These are phyloP conservation scores for Sylvietta virens DNA, from an alignment of 2,113 vertebrate genomes.

Conservation along the genomic window DNA sequence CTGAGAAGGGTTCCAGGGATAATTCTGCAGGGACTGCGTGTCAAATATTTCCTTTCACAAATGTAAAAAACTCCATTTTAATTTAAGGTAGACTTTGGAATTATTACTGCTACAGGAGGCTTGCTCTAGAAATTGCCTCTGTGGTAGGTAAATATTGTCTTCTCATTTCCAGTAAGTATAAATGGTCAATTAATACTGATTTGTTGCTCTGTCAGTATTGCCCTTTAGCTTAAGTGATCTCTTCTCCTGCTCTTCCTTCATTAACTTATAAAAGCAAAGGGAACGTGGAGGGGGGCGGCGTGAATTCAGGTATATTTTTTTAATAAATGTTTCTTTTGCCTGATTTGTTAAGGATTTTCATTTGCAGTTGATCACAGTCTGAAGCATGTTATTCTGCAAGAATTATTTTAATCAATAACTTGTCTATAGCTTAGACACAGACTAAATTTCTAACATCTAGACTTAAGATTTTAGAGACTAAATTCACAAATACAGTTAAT, in stretches of 20 bases:
- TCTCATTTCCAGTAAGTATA: not conserved
- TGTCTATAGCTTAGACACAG: not conserved
- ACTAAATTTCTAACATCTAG: not conserved
- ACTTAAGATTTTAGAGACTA: not conserved
- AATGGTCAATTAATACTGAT: conserved; percentile 1
- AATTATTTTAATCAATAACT: not conserved
- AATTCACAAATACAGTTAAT: not conserved
- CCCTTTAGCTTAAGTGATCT: conserved; percentile 1
- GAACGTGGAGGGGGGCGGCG: rapidly evolving
- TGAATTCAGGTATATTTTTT: not conserved
- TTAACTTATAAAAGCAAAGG: not conserved
- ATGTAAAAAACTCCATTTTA: not conserved
- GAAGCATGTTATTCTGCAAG: not conserved
- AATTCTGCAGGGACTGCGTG: not conserved
- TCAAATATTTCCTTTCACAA: not conserved
- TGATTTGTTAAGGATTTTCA: not conserved
- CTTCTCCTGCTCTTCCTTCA: not conserved
- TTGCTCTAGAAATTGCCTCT: not conserved
- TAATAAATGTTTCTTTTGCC: not conserved
- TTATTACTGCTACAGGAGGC: not conserved
- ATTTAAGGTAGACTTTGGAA: not conserved
- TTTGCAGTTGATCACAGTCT: not conserved
- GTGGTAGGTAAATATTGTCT: not conserved
- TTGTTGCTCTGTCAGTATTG: not conserved
- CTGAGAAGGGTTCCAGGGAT: not conserved